Conservation (phyloP, 2,888 invertebrate genomes). For the Tinea trinotella region DNA sequence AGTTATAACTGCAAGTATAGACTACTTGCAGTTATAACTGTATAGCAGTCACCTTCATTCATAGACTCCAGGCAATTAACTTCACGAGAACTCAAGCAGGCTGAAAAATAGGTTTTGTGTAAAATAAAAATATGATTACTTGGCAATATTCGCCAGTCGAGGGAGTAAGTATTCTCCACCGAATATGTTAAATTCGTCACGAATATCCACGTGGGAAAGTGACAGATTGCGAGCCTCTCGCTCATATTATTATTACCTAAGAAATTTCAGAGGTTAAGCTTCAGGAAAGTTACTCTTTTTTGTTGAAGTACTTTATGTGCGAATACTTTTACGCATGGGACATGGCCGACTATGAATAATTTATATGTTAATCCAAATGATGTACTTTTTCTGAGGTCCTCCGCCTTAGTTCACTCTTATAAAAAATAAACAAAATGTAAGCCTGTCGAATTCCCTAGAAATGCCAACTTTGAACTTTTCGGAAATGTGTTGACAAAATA, state of each 20-base stretch:
- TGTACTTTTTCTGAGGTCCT: constrained; percentile 7
- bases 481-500: neutral
- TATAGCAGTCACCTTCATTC: too few relatives aligned
- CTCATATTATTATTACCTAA: neutral
- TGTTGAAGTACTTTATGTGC: neutral
- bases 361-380: constrained; percentile 9
- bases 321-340: constrained; percentile 5
- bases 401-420: neutral
- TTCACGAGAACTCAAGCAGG: too few relatives aligned
- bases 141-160: neutral
- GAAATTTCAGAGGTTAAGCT: constrained; percentile 4
- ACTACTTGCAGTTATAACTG: too few relatives aligned
- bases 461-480: neutral
- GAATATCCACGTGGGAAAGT: constrained; percentile 14
- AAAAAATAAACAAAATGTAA: constrained; percentile 2
- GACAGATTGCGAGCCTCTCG: neutral
- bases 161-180: neutral
- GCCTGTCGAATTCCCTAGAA: neutral
- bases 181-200: neutral
- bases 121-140: neutral
- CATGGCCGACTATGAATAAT: constrained; percentile 2
- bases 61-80: too few relatives aligned
- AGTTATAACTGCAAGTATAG: too few relatives aligned
- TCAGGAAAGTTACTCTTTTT: neutral
- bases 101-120: too few relatives aligned